Conservation (phyloP, 2,113 vertebrate genomes). For the Antechinus flavipes region DNA sequence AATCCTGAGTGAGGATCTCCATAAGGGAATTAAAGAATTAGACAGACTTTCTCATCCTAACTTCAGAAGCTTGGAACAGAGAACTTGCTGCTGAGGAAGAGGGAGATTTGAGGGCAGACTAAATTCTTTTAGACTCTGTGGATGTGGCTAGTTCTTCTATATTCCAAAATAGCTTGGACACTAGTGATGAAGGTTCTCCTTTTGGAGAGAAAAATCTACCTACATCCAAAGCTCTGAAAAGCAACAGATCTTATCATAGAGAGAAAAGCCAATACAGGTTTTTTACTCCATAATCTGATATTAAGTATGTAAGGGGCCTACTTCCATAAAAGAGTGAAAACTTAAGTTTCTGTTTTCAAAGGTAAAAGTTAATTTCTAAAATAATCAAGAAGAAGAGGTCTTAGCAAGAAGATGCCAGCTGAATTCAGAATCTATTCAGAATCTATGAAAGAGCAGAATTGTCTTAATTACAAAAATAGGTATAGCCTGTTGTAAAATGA, state of each 20-base stretch:
- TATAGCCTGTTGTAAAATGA: too few relatives aligned
- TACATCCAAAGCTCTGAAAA: not conserved
- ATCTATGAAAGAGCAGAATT: too few relatives aligned
- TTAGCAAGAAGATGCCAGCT: not conserved
- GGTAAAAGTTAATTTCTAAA: not conserved
- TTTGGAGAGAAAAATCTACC: not conserved
- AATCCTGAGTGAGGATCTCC: not conserved
- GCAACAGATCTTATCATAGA: not conserved
- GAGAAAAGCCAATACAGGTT: not conserved
- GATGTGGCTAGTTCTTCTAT: not conserved
- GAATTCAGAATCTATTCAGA: not conserved
- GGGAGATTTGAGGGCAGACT: not conserved
- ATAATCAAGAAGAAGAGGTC: not conserved
- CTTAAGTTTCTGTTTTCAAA: not conserved
- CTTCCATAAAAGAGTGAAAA: not conserved
- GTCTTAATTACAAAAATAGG: too few relatives aligned
- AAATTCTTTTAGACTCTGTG: not conserved
- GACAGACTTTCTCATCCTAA: not conserved
- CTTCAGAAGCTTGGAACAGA: not conserved
- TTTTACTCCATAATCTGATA: not conserved
- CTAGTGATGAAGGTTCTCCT: not conserved
- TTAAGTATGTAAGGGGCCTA: not conserved
- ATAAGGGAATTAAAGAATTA: not conserved
- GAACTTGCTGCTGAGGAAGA: not conserved
- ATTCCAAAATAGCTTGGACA: too few relatives aligned